These are phyloP conservation scores for Linurgus olivaceus DNA, from an alignment of 2,797 vertebrate species.

Conservation along the genomic window DNA sequence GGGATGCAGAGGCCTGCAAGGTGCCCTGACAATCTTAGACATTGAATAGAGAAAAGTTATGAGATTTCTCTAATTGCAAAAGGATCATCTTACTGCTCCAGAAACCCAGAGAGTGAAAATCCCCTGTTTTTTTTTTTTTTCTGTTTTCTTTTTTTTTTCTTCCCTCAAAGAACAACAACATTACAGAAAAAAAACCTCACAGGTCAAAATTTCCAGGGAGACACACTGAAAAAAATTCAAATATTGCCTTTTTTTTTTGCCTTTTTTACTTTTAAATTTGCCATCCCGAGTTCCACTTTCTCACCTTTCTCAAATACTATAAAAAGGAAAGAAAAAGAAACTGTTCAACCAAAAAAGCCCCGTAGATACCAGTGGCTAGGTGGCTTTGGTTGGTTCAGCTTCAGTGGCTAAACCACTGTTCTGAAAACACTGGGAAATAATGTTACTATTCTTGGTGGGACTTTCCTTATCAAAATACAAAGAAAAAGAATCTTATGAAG, in stretches of 20 bases:
- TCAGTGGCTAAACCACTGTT: background rate
- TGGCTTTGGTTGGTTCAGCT: background rate
- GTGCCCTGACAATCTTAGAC: fast-evolving
- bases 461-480: background rate
- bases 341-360: background rate
- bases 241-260: background rate
- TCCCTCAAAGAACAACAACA: fast-evolving
- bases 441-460: background rate
- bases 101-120: background rate
- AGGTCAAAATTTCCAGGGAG: background rate
- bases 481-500: background rate
- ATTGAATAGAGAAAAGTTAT: background rate
- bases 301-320: background rate
- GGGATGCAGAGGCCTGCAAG: background rate
- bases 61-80: background rate
- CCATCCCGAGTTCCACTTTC: background rate
- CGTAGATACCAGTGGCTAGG: background rate
- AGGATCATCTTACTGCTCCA: background rate
- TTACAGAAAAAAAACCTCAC: background rate
- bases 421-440: background rate
- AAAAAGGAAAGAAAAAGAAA: background rate
- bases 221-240: background rate
- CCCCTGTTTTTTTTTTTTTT: background rate
- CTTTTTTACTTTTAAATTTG: background rate
- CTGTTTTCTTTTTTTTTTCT: background rate